Evolutionary conservation across 2,888 invertebrate species (phyloP).

Genomic region (Melitaea athalia): DNA sequence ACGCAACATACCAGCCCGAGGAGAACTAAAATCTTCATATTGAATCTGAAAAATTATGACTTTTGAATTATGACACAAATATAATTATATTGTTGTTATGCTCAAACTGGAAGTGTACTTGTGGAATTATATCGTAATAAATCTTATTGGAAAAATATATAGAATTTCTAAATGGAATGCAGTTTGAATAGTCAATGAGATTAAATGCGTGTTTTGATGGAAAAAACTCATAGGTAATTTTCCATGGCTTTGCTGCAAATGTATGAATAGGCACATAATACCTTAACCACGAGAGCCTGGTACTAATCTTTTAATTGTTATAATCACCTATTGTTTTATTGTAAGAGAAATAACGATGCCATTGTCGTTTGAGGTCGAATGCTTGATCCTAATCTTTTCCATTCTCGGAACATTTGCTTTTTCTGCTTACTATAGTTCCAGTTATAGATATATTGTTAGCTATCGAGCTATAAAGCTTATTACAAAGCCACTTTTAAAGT

Average conservation of each 20-base stretch:
- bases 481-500: neutral
- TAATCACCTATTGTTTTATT: slow-evolving; percentile 67
- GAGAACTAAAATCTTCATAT: slow-evolving; percentile 71
- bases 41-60: slow-evolving; percentile 51
- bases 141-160: neutral
- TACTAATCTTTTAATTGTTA: slow-evolving; percentile 49
- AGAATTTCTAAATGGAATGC: neutral
- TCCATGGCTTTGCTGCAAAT: neutral
- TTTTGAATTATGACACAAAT: no score
- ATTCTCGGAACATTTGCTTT: neutral
- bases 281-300: neutral
- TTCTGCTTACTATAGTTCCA: neutral
- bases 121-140: neutral
- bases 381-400: slow-evolving; percentile 2
- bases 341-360: slow-evolving; percentile 46
- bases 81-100: slow-evolving; percentile 10
- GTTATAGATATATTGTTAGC: no score
- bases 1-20: slow-evolving; percentile 61
- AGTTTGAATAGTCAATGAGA: neutral
- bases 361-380: slow-evolving; percentile 35
- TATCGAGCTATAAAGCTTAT: no score
- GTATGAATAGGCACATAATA: neutral
- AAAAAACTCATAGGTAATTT: slow-evolving; percentile 3
- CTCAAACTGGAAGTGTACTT: neutral
- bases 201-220: neutral